Conservation (phyloP, 1,140 invertebrate species). For the Lanistes nyassanus region DNA sequence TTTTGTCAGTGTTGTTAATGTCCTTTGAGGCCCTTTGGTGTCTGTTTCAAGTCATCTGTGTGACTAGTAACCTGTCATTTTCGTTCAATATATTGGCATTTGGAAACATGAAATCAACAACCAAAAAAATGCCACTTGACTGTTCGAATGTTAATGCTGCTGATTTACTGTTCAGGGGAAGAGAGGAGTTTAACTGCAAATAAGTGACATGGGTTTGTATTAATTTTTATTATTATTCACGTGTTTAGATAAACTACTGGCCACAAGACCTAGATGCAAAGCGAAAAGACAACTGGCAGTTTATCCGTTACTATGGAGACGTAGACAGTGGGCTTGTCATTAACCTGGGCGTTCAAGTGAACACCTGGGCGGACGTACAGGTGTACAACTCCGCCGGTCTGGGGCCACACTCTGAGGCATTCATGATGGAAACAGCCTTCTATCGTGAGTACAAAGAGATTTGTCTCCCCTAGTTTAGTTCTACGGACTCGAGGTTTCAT, state of each 20-base stretch:
- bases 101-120: not conserved
- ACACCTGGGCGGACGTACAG: slow-evolving; percentile 95
- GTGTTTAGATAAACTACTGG: slow-evolving; percentile 61
- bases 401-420: slow-evolving; percentile 69
- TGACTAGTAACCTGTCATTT: too few species aligned
- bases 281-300: slow-evolving; percentile 29
- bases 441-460: slow-evolving; percentile 36
- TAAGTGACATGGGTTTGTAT: too few species aligned
- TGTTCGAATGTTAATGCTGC: not conserved
- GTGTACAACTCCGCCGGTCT: slow-evolving; percentile 95
- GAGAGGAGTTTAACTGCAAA: too few species aligned
- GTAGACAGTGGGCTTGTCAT: slow-evolving; percentile 80
- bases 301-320: slow-evolving; percentile 49
- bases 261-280: slow-evolving; percentile 42
- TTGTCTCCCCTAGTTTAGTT: too few species aligned
- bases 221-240: not conserved
- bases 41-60: too few species aligned
- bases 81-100: not conserved
- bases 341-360: slow-evolving; percentile 89
- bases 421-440: slow-evolving; percentile 43
- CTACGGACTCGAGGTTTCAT: too few species aligned
- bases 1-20: too few species aligned
- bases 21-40: too few species aligned
- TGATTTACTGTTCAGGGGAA: too few species aligned
- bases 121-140: not conserved